Evolutionary conservation across 2,113 vertebrate genomes (phyloP), one percentile per base, ranked within the genome.

Genomic region (Excalfactoria chinensis): DNA sequence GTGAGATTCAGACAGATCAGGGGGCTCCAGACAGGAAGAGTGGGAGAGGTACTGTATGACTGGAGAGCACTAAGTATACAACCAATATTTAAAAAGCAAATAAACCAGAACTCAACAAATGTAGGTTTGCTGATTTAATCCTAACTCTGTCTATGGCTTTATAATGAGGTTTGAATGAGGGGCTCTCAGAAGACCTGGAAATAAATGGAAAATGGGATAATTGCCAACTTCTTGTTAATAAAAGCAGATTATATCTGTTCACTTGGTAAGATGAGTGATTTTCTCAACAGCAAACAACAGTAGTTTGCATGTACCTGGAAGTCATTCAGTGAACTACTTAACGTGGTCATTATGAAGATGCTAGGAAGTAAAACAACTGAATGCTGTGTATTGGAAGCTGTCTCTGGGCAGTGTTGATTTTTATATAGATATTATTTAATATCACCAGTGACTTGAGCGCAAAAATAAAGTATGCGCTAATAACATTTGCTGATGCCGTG

Each of bases 121-220:
- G 23, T 59, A 60, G 40, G 28, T 53, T 93, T 78, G 15, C 53
- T 95, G 74, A 68, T 90, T 84, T 90, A 90, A 84, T 93, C 56
- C 51, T 74, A 84, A 15, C 25, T 90, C 67, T 79, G 0, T 51
- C n/a, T 82, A 92, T 81, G 75, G 62, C 63, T 89, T 82, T 21
- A 15, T 74, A n/a, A 78, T 62, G n/a, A 75, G 18, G 89, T 92
- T 49, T 78, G 77, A 86, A 64, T 86, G 71, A 68, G 53, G 8
- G 13, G 51, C 62, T 90, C 30, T 18, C 71, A n/a, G 60, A 88
- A 64, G 77, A 64, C 69, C 66, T 92, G 62, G 66, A 89, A 81
- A 48, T 75, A 84, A 89, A 60, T 75, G 70, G 73, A 90, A 81
- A 90, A 64, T 60, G 22, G 20, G n/a, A 30, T 92, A 88, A 82